Evolutionary conservation across 2,888 invertebrate genomes (phyloP), one percentile per base, ranked within the genome.

Genomic region (Pinctada fucata): DNA sequence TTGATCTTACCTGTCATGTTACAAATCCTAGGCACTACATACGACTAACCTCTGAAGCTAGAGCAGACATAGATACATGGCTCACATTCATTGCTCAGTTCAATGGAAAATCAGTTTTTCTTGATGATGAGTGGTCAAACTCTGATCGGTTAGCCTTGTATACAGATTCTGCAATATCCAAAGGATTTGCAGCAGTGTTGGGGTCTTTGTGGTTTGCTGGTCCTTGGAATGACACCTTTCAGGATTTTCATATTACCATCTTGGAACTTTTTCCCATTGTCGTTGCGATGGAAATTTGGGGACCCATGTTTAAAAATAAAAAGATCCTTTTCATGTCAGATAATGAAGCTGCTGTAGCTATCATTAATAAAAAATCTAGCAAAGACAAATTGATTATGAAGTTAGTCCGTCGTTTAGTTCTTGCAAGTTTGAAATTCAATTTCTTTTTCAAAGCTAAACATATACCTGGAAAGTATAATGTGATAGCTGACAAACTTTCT

Each of bases 231-330:
- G 16, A n/a, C 13, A 63, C 13, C 63, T 16, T 63, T 63, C 63
- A 63, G 31, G 47, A 4, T n/a, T 67, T 52, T 50, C 45, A 76
- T 58, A 84, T 82, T 8, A 69, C 82, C 16, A 78, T 79, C 58
- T 79, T 79, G 66, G 82, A 81, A 52, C 73, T 82, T 8, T 78
- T 81, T 10, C 82, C 81, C 2, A 82, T 82, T 52, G 76, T 80
- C 8, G 8, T 84, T 5, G 76, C 84, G 5, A 50, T 84, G 8
- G 79, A 84, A 71, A 58, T 81, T 3, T 82, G 81, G 84, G 79
- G 77, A 3, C 52, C 51, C 10, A 78, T 79, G n/a, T n/a, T n/a
- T n/a, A n/a, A n/a, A n/a, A n/a, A n/a, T n/a, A n/a, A n/a, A n/a
- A n/a, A n/a, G n/a, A n/a, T n/a, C n/a, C n/a, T n/a, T n/a, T n/a